phyloP scores from a whole-genome alignment of 2,888 invertebrate genomes.

The Nymphalis polychloros region DNA sequence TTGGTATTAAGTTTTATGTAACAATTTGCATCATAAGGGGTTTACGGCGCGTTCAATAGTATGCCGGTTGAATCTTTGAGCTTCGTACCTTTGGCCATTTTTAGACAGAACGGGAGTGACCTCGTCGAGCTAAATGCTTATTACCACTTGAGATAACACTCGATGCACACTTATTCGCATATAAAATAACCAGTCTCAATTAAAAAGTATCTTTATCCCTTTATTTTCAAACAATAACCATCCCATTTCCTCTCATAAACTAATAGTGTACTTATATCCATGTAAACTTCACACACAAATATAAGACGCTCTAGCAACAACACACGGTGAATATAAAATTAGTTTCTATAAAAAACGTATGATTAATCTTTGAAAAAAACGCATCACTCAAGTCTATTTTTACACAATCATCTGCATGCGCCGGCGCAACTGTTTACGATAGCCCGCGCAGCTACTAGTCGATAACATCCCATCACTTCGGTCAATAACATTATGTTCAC shows the following conservation, averaged over 20 bases:
- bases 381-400: slow-evolving; percentile 35
- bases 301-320: slow-evolving; percentile 18
- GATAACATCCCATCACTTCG: slow-evolving; percentile 40
- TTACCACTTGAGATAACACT: slow-evolving; percentile 1
- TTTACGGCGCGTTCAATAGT: slow-evolving; percentile 22
- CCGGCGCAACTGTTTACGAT: slow-evolving; percentile 40
- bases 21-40: slow-evolving; percentile 40
- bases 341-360: slow-evolving; percentile 36
- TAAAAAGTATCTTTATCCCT: not conserved
- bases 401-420: slow-evolving; percentile 40
- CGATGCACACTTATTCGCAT: not conserved
- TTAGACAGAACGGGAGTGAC: slow-evolving; percentile 34
- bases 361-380: slow-evolving; percentile 32
- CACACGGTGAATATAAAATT: slow-evolving; percentile 28
- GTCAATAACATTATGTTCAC: slow-evolving; percentile 38
- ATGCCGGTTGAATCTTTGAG: slow-evolving; percentile 18
- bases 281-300: not conserved
- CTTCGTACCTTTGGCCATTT: slow-evolving; percentile 28
- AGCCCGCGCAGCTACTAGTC: slow-evolving; percentile 31
- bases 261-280: not conserved
- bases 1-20: slow-evolving; percentile 29
- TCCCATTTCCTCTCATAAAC: not conserved
- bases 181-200: not conserved
- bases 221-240: not conserved
- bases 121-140: slow-evolving; percentile 22